These are phyloP conservation scores for Apocheima hispidaria DNA, from an alignment of 2,888 invertebrate genomes.

Conservation along the genomic window DNA sequence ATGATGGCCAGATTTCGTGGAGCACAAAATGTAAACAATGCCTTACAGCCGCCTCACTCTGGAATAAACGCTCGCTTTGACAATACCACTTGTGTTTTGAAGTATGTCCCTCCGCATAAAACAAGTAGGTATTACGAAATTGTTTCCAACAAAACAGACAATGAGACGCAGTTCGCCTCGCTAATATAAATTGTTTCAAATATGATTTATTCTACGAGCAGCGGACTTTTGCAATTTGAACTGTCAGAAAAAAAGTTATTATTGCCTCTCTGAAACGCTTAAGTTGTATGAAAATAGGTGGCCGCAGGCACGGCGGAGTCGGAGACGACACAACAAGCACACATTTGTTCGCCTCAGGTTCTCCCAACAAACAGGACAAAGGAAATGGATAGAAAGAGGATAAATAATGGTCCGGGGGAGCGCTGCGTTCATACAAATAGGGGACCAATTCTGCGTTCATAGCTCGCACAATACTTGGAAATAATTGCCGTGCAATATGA, in stretches of 20 bases:
- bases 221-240: conserved; percentile 39
- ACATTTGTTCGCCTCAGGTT: conserved; percentile 67
- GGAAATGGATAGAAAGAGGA: conserved; percentile 69
- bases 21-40: conserved; percentile 41
- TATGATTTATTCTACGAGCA: conserved; percentile 29
- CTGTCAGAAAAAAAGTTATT: conserved; percentile 53
- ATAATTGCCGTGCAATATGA: conserved; percentile 32
- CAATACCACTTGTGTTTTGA: conserved; percentile 30
- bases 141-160: conserved; percentile 27
- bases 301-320: conserved; percentile 48
- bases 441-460: conserved; percentile 45
- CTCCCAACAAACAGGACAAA: conserved; percentile 70
- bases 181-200: conserved; percentile 33
- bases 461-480: conserved; percentile 38
- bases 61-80: conserved; percentile 33
- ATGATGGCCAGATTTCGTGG: conserved; percentile 31
- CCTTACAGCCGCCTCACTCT: conserved; percentile 25
- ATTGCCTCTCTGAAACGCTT: conserved; percentile 53
- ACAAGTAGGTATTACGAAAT: conserved; percentile 21
- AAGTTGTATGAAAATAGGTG: conserved; percentile 60
- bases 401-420: conserved; percentile 66
- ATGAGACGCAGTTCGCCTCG: conserved; percentile 13
- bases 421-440: conserved; percentile 55
- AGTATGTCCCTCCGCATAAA: conserved; percentile 22
- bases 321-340: conserved; percentile 63